These are phyloP conservation scores for Solenodon paradoxus DNA, from an alignment of 2,113 vertebrate genomes.

Conservation along the genomic window DNA sequence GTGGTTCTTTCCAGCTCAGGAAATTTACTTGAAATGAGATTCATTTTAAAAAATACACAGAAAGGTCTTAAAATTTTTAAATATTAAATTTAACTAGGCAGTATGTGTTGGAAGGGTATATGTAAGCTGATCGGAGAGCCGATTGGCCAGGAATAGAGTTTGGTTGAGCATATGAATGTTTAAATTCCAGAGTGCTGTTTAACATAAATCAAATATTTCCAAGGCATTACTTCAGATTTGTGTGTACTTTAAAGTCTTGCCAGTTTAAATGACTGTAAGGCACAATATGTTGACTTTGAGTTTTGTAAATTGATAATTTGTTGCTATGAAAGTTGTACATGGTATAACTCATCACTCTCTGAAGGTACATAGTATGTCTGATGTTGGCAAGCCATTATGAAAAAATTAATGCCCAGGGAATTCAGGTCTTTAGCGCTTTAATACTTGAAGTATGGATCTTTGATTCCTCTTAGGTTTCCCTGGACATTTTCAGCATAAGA, in stretches of 20 bases:
- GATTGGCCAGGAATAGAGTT: conserved; percentile 38
- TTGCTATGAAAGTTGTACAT: conserved; percentile 51
- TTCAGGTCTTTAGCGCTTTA: conserved; percentile 6
- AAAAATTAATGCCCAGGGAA: conserved; percentile 35
- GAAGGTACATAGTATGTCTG: conserved; percentile 30
- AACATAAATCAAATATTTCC: conserved; percentile 74
- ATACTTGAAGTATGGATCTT: neutral
- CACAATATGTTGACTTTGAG: conserved; percentile 54
- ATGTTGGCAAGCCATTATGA: conserved; percentile 59
- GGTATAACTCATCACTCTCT: conserved; percentile 56
- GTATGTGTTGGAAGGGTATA: conserved; percentile 54
- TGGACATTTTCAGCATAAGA: conserved; percentile 1
- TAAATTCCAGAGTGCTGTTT: conserved; percentile 61
- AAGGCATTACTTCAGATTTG: conserved; percentile 53
- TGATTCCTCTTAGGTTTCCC: neutral
- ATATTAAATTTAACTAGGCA: conserved; percentile 53
- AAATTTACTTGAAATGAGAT: conserved; percentile 75
- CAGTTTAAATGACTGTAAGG: conserved; percentile 66
- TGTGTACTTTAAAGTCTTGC: conserved; percentile 71
- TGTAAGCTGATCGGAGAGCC: conserved; percentile 56
- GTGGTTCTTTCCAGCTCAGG: conserved; percentile 78
- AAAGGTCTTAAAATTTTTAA: conserved; percentile 69
- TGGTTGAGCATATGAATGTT: conserved; percentile 44
- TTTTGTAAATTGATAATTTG: conserved; percentile 66
- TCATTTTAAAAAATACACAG: conserved; percentile 28